A percentile compares a stretch with the other conserved stretches of the same genome.
These are phyloP conservation scores for Tiliqua scincoides DNA, from an alignment of 2,113 vertebrate genomes.

Conservation along the genomic window DNA sequence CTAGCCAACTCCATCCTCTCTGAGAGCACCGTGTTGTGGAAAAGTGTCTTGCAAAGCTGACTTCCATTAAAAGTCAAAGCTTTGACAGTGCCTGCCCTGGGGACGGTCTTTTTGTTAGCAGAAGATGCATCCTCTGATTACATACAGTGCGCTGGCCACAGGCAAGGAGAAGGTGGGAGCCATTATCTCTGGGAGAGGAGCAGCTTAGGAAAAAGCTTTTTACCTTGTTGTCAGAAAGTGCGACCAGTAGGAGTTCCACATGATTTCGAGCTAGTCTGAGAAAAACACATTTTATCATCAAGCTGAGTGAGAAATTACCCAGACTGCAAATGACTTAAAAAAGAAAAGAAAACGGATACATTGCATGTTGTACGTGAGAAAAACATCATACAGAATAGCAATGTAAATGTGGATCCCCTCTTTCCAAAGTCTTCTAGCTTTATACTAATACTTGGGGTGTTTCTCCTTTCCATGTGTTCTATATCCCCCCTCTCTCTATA, in stretches of 20 bases:
- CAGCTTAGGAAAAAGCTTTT: conserved; percentile 6
- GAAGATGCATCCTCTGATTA: accelerated
- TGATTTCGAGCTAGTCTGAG: conserved; percentile 59
- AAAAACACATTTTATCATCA: conserved; percentile 44
- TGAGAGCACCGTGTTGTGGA: not conserved
- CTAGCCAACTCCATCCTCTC: conserved; percentile 6
- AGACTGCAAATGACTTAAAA: conserved; percentile 44
- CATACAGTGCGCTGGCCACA: not conserved
- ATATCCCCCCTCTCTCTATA: not conserved
- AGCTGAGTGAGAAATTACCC: conserved; percentile 52
- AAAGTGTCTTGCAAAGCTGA: not conserved
- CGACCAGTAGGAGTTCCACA: conserved; percentile 17
- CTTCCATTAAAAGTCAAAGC: not conserved
- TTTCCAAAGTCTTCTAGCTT: conserved; percentile 15
- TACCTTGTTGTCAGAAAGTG: not conserved
- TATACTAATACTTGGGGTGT: conserved; percentile 39
- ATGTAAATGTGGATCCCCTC: conserved; percentile 10
- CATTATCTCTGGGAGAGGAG: not conserved
- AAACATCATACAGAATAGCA: conserved; percentile 42
- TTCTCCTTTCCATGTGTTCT: not conserved
- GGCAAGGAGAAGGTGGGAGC: not conserved
- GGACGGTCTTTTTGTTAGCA: not conserved
- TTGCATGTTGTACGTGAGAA: not conserved
- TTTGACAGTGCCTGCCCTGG: not conserved
- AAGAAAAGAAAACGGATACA: conserved; percentile 46